Evolutionary conservation across 1,140 invertebrate species (phyloP), one percentile per base, ranked within the genome.

Genomic region (Cyrtorhinus lividipennis): DNA sequence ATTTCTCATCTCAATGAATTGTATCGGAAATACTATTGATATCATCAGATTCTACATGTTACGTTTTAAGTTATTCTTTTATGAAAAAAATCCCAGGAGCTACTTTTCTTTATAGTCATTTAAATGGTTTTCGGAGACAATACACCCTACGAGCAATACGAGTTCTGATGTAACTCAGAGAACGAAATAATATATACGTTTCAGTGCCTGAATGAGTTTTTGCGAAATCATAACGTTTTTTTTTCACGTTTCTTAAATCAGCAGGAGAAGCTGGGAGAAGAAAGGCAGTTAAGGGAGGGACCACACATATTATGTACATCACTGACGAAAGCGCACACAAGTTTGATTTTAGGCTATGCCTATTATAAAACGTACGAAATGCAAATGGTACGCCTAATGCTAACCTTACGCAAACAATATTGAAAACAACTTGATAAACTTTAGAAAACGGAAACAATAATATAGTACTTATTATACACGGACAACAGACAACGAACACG

Each of bases 321-420:
- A 53, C 18, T 12, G 48, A 53, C 20, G 8, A 53, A 53, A 53
- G 48, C 48, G 48, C 48, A 53, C 48, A 15, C 48, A 53, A 53
- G 48, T 53, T 53, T 22, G 48, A 53, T 22, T 12, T 22, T 22
- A 53, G 48, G 48, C 12, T 15, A 53, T 20, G 58, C 56, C 56
- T 57, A 23, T 59, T 5, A 44, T 64, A 46, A 60, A 53, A 24
- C 58, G 23, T 65, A 65, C 25, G 61, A 65, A 65, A 65, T 65
- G 64, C 64, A 65, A 62, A 65, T 63, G 64, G 64, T 65, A 65
- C 64, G 64, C 61, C 64, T 65, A 63, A 62, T 13, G 57, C 58
- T 59, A 59, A 59, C 24, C 58, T 59, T 59, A 59, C 58, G 26
- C 24, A 24, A n/a, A 59, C n/a, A 59, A 25, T 15, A 57, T 30